Conservation (phyloP, 2,888 invertebrate species). For the Melanargia galathea region DNA sequence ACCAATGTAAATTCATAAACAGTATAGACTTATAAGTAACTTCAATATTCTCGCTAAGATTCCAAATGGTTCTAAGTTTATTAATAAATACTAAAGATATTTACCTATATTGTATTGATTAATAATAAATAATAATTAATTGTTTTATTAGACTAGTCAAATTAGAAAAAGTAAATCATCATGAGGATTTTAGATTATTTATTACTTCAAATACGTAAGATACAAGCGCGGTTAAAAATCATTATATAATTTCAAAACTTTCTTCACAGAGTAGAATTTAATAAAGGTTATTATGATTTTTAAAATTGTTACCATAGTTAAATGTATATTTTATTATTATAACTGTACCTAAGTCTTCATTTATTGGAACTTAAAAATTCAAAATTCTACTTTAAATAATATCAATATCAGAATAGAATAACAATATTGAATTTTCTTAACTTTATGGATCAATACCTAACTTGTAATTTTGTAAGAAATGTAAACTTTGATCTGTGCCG, state of each 20-base stretch:
- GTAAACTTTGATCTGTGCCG: conserved; percentile 52
- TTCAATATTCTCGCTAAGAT: conserved; percentile 35
- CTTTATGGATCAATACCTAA: conserved; percentile 6
- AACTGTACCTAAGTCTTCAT: conserved; percentile 17
- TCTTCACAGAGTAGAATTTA: conserved; percentile 35
- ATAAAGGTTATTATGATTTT: conserved; percentile 46
- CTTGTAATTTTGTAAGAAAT: conserved; percentile 7
- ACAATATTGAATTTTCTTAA: conserved; percentile 4
- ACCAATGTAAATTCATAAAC: conserved; percentile 50
- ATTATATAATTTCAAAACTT: conserved; percentile 34
- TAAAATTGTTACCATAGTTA: conserved; percentile 76
- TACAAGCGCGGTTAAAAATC: conserved; percentile 39
- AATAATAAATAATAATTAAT: conserved; percentile 40
- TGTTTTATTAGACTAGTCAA: conserved; percentile 76
- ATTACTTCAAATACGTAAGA: conserved; percentile 55
- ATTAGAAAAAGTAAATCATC: conserved; percentile 66
- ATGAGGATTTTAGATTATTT: conserved; percentile 71
- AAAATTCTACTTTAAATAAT: conserved; percentile 9
- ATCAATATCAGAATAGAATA: conserved; percentile 5
- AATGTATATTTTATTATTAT: conserved; percentile 45
- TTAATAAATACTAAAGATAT: conserved; percentile 35
- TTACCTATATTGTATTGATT: conserved; percentile 42
- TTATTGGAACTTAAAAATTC: conserved; percentile 14
- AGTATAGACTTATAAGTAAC: conserved; percentile 25
- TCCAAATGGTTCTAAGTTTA: conserved; percentile 40